Conservation (phyloP, 2,797 vertebrate genomes). For the Lacerta viridis region DNA sequence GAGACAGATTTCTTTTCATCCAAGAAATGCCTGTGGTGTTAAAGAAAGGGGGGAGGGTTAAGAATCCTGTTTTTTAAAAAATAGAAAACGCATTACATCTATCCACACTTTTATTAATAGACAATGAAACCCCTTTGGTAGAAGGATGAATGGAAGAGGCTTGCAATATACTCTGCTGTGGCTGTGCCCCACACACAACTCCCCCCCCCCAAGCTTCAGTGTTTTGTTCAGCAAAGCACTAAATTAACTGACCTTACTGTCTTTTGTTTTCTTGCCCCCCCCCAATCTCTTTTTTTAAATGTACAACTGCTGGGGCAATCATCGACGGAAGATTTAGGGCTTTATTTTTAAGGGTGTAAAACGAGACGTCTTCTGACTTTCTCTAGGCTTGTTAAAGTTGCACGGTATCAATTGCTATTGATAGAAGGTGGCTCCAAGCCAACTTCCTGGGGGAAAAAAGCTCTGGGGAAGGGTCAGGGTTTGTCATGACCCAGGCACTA, state of each 20-base stretch:
- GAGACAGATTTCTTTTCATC: slow-evolving; percentile 73
- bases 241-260: slow-evolving; percentile 41
- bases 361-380: slow-evolving; percentile 63
- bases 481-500: slow-evolving; percentile 87
- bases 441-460: slow-evolving; percentile 81
- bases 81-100: slow-evolving; percentile 51
- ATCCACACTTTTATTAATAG: slow-evolving; percentile 57
- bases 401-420: slow-evolving; percentile 72
- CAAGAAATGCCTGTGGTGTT: slow-evolving; percentile 59
- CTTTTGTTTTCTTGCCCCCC: not conserved
- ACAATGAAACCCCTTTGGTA: slow-evolving; percentile 66
- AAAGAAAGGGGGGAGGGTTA: slow-evolving; percentile 40
- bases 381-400: slow-evolving; percentile 67
- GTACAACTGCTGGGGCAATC: not conserved
- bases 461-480: slow-evolving; percentile 83
- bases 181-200: slow-evolving; percentile 24
- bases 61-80: slow-evolving; percentile 70
- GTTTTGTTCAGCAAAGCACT: slow-evolving; percentile 37
- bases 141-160: slow-evolving; percentile 25
- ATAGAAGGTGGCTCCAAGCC: slow-evolving; percentile 85
- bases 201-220: not conserved
- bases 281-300: not conserved
- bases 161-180: slow-evolving; percentile 25
- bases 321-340: slow-evolving; percentile 14
- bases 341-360: slow-evolving; percentile 63